Base-by-base conservation (phyloP, 2,888 invertebrate species). In the Halictus ligatus region DNA sequence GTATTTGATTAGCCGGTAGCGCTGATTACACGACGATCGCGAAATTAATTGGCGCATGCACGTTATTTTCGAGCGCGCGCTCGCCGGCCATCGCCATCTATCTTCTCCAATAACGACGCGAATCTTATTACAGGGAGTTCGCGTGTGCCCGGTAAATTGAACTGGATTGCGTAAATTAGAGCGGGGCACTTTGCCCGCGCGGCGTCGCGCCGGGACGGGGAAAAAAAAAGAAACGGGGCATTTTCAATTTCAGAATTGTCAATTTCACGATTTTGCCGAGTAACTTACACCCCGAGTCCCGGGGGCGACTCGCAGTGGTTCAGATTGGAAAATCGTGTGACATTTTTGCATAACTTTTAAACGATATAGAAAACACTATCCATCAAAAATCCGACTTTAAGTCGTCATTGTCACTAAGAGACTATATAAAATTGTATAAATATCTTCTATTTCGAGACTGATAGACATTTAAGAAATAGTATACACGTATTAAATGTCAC, bases 121-220 rank as follows among this genome's bases (percentile, higher is more conserved):
- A 85, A 84, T 78, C 78, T 83, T 85, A 83, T 85, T 78, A 85
- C 71, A 73, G 40, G 29, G 48, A 13, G 84, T 64, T 78, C 58
- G 58, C 78, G 83, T 64, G 69, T 35, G 46, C 72, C 25, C 58
- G 40, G 78, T 69, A 78, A 84, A 84, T 78, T 78, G 58, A 82
- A 78, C 67, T 35, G 83, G 64, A 83, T 50, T 74, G 83, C 78
- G 83, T 78, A 75, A 84, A 84, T 84, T 84, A 85, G 81, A 84
- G 64, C 75, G 50, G 60, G 72, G 75, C 80, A 71, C 77, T 85
- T 69, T 35, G 58, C 74, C 60, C 29, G 29, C 64, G 29, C 29
- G 64, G 64, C 60, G 60, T 21, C 25, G 60, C 60, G 25, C 4
- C 12, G 25, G 6, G 7, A 7, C 6, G 13, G 35, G 2, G 3